A percentile compares a stretch with the other conserved stretches of the same genome.
phyloP scores from a whole-genome alignment of 2,888 invertebrate species.

The Drosophila ezoana region DNA sequence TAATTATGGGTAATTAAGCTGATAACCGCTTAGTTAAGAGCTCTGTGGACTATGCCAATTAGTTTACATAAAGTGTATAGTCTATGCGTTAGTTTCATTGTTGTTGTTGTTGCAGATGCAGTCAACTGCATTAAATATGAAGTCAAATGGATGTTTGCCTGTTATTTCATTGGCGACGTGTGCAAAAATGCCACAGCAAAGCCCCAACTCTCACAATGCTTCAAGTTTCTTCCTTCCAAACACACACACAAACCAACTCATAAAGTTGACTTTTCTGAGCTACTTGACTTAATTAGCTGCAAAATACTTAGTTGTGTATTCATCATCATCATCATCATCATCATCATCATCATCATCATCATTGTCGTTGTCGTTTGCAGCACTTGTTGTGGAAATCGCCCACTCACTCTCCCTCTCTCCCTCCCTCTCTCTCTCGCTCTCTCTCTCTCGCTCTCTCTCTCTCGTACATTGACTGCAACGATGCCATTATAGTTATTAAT shows the following conservation, averaged over 20 bases:
- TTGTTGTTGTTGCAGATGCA: slow-evolving; percentile 36
- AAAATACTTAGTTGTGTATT: slow-evolving; percentile 39
- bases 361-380: slow-evolving; percentile 10
- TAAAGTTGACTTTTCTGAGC: slow-evolving; percentile 12
- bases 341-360: slow-evolving; percentile 17
- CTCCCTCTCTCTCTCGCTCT: not conserved
- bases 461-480: not conserved
- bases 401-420: not conserved
- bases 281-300: slow-evolving; percentile 59
- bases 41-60: not conserved
- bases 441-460: not conserved
- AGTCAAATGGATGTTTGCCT: slow-evolving; percentile 38
- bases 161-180: slow-evolving; percentile 18
- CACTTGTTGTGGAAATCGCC: slow-evolving; percentile 12
- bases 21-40: not conserved
- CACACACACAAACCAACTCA: not conserved
- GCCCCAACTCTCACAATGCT: not conserved
- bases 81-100: not conserved
- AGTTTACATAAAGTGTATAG: slow-evolving; percentile 7
- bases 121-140: slow-evolving; percentile 60
- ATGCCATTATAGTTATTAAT: slow-evolving; percentile 24
- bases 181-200: slow-evolving; percentile 29
- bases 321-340: slow-evolving; percentile 5
- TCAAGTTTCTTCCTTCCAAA: not conserved
- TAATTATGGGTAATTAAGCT: not conserved